Evolutionary conservation across 2,797 vertebrate species (phyloP), one percentile per base, ranked within the genome.

Genomic region (Manis javanica): DNA sequence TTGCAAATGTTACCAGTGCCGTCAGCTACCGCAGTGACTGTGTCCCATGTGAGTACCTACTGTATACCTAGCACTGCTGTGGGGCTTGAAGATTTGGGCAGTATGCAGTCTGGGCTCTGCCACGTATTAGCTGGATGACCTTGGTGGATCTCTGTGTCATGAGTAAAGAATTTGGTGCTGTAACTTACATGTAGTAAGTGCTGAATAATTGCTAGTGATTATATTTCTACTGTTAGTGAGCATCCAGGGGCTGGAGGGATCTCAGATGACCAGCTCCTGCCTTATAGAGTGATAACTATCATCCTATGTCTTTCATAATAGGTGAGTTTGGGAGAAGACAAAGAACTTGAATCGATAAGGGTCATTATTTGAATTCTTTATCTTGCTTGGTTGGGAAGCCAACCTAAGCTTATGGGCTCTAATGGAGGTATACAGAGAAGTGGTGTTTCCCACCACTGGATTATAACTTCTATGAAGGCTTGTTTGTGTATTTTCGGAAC

Each of bases 1-100:
- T 95, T 94, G 97, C 42, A 90, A 90, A 93, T 95, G 92, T 87
- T 97, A 81, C 85, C 49, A 68, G 90, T 91, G 75, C 39, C 75
- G 72, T 51, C 39, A 57, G 55, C 87, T 96, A 84, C 39, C 59
- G 11, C 9, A 84, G 34, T 87, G 94, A 87, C 68, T 53, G 83
- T 49, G 93, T 93, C 34, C 77, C 29, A 31, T 59, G 71, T 87
- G 29, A 87, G 23, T 21, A 69, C 12, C 75, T 77, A 26, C 46
- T 63, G 8, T 29, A 46, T 34, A 19, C 63, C 7, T 57, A 93
- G 51, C 53, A 46, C 39, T 21, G 13, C 55, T 75, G 5, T 13
- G 55, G 55, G 3, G 2, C 18, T 79, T 81, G 51, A 92, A 94
- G 72, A 51, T 42, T 69, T 83, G 46, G 7, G 34, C 18, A 87